phyloP scores from a whole-genome alignment of 2,797 vertebrate species.

The Falco peregrinus region DNA sequence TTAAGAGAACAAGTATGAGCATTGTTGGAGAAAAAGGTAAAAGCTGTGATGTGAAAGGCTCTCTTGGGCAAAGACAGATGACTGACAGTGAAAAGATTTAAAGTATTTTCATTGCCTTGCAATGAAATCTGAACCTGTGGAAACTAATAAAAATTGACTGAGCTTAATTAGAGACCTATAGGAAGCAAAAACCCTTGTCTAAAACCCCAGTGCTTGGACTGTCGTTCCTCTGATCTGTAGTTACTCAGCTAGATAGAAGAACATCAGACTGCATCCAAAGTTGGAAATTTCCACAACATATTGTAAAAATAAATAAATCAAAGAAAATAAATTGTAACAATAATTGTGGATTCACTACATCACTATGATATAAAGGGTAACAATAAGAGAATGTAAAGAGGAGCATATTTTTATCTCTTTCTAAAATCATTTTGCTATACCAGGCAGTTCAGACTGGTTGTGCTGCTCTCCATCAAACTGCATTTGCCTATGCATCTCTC shows the following conservation, averaged over 20 bases:
- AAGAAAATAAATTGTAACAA: background rate
- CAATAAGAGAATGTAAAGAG: conserved; percentile 36
- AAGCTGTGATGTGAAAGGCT: conserved; percentile 42
- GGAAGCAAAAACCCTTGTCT: background rate
- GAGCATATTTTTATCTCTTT: conserved; percentile 54
- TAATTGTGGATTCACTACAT: background rate
- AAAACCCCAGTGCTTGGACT: background rate
- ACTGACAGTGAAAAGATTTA: conserved; percentile 22
- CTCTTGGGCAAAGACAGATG: conserved; percentile 22
- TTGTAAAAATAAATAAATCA: background rate
- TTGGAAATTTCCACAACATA: background rate
- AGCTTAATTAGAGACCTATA: background rate
- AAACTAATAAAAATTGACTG: conserved; percentile 38
- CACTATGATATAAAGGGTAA: conserved; percentile 22
- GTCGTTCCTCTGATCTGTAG: background rate
- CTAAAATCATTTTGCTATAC: conserved; percentile 34
- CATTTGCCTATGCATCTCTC: conserved; percentile 4
- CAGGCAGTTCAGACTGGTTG: conserved; percentile 24
- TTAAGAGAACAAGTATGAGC: conserved; percentile 53
- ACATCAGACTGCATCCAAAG: background rate
- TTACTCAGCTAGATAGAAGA: background rate
- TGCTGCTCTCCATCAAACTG: conserved; percentile 41
- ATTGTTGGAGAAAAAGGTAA: conserved; percentile 41
- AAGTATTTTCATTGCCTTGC: conserved; percentile 14
- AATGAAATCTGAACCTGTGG: conserved; percentile 30